phyloP scores from a whole-genome alignment of 2,797 vertebrate species.

The Heteromormyrus szaboi region DNA sequence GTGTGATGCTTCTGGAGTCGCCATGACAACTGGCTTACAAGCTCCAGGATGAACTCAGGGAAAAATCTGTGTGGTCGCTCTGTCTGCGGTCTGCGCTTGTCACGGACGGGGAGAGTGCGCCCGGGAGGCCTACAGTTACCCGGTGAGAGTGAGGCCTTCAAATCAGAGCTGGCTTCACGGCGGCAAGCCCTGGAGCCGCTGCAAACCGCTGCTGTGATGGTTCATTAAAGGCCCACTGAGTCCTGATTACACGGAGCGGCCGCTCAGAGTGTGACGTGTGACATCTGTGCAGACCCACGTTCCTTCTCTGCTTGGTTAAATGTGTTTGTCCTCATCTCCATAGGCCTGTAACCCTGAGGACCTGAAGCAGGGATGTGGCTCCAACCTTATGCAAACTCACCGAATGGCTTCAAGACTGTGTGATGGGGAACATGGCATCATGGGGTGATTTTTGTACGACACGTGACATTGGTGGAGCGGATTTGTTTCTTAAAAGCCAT shows the following conservation, averaged over 20 bases:
- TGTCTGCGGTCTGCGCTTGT: constrained; percentile 62
- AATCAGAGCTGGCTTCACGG: neutral
- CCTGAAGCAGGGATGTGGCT: constrained; percentile 47
- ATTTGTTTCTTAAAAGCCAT: constrained; percentile 64
- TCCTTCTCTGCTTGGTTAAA: neutral
- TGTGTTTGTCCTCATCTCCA: constrained; percentile 52
- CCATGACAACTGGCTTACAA: neutral
- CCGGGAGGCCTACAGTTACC: neutral
- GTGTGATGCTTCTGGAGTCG: constrained; percentile 18
- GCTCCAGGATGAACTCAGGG: constrained; percentile 29
- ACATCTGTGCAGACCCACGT: constrained; percentile 52
- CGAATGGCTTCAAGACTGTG: constrained; percentile 66
- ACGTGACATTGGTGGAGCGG: constrained; percentile 56
- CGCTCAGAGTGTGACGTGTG: constrained; percentile 48
- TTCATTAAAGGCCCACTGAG: neutral
- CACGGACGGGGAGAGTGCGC: constrained; percentile 46
- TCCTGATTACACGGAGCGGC: constrained; percentile 30
- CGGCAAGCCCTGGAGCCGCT: neutral
- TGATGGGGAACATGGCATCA: constrained; percentile 44
- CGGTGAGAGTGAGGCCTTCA: neutral
- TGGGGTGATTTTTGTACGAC: constrained; percentile 65
- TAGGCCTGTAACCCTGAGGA: constrained; percentile 65
- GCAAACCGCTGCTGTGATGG: neutral
- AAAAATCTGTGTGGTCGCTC: constrained; percentile 49
- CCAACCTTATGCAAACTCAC: constrained; percentile 69